Evolutionary conservation across 2,113 vertebrate genomes (phyloP), one percentile per base, ranked within the genome.

Genomic region (Oreochromis spilurus): DNA sequence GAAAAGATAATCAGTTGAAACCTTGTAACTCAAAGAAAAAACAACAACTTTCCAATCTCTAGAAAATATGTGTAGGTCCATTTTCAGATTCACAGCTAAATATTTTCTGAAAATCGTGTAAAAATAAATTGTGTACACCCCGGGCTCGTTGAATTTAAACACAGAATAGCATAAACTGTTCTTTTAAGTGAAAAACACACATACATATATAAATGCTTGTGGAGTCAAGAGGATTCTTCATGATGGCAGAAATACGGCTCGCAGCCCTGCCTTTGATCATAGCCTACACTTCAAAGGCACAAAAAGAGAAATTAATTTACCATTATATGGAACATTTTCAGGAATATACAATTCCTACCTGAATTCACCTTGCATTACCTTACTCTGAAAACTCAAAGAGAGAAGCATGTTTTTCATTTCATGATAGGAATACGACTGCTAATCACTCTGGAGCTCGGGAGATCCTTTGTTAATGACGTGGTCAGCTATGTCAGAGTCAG

Each of bases 261-360:
- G 11, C 84, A 93, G 89, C 84, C 82, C 80, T 81, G 58, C 26
- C 81, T 94, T 94, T 95, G 87, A 94, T 94, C 90, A 79, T 65
- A 72, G 79, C 86, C 87, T 72, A 88, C 81, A 84, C 93, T 90
- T 93, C 91, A 95, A 94, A 95, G 86, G 43, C 60, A 89, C 86
- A 92, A 75, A 91, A 55, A 54, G 36, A 84, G 24, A 92, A 92
- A 79, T 86, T 82, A 57, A 91, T 90, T 91, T 80, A 89, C 81
- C 79, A 84, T 89, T 88, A 82, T 84, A 89, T 87, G 58, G 36
- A 88, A 88, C 70, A 83, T 83, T 85, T 88, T 86, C 43, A 84
- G 34, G 40, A 79, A 55, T 53, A 81, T 54, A 84, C 60, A 91
- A 89, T 50, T 82, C 58, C 82, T 83, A 88, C 85, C 79, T 81